These are phyloP conservation scores for Mesoligia furuncula DNA, from an alignment of 2,888 invertebrate species.

Conservation along the genomic window DNA sequence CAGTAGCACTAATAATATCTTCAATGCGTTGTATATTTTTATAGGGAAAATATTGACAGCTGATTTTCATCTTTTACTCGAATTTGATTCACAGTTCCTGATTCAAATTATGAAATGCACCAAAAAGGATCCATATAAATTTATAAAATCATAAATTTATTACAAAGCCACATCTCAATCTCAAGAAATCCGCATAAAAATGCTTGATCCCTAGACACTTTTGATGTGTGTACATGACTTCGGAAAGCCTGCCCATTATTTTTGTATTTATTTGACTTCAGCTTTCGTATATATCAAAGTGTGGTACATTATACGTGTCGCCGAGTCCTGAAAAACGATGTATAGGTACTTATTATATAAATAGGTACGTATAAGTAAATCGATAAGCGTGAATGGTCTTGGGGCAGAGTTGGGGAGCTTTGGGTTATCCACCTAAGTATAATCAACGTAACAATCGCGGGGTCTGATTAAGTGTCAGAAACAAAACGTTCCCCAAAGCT, in stretches of 20 bases:
- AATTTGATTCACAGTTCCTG: too few species aligned
- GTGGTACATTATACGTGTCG: slow-evolving; percentile 17
- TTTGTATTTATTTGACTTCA: slow-evolving; percentile 58
- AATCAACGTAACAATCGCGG: slow-evolving; percentile 72
- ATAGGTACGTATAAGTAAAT: slow-evolving; percentile 4
- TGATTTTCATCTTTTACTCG: too few species aligned
- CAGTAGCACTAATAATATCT: too few species aligned
- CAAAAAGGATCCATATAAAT: too few species aligned
- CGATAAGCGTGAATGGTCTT: slow-evolving; percentile 29
- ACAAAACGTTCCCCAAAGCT: slow-evolving; percentile 74
- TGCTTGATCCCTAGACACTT: too few species aligned
- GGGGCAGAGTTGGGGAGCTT: background rate
- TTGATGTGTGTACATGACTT: too few species aligned
- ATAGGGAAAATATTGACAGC: too few species aligned
- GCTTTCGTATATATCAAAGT: slow-evolving; percentile 42
- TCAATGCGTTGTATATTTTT: too few species aligned
- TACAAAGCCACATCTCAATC: too few species aligned
- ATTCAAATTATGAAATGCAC: too few species aligned
- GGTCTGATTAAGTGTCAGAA: slow-evolving; percentile 76
- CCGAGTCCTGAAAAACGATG: slow-evolving; percentile 8
- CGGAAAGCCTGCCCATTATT: slow-evolving; percentile 53
- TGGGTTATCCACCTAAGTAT: slow-evolving; percentile 53
- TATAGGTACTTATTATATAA: background rate
- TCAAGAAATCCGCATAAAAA: too few species aligned
- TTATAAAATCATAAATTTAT: too few species aligned